Percentiles rank a stretch among this genome's conserved stretches.
Evolutionary conservation across 2,113 vertebrate genomes (phyloP).

Genomic region (Tragelaphus strepsiceros): DNA sequence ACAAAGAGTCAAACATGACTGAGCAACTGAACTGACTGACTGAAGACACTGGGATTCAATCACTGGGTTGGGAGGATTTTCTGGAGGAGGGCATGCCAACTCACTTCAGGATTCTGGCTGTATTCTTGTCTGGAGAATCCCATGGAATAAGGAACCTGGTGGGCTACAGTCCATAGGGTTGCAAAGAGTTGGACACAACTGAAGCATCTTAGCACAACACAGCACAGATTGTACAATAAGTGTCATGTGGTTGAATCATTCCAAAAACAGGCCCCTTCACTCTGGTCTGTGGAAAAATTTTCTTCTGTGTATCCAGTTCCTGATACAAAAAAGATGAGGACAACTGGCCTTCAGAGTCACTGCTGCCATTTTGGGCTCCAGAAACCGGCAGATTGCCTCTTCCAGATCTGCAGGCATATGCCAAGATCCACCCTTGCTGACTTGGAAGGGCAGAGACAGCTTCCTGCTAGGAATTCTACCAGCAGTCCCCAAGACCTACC

Average conservation of each 20-base stretch:
- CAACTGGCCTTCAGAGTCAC: background rate
- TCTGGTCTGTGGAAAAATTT: background rate
- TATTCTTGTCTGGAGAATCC: background rate
- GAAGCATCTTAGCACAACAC: background rate
- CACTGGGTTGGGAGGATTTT: background rate
- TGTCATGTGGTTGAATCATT: background rate
- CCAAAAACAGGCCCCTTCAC: background rate
- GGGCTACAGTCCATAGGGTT: background rate
- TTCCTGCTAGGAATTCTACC: background rate
- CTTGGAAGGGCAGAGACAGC: background rate
- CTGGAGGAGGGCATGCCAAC: background rate
- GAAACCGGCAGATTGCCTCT: rapidly evolving
- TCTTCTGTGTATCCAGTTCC: background rate
- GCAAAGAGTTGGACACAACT: background rate
- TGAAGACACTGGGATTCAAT: background rate
- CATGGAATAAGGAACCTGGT: background rate
- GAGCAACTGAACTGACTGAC: background rate
- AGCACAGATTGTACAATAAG: background rate
- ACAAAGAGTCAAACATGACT: rapidly evolving
- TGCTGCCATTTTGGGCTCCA: background rate
- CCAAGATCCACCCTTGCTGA: too few relatives aligned
- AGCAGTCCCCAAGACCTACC: background rate
- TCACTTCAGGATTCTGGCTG: background rate
- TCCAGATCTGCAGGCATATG: background rate
- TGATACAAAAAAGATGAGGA: background rate